Percentiles rank a stretch among this genome's conserved stretches.
Conservation (phyloP, 2,797 vertebrate genomes). For the Prunella strophiata region DNA sequence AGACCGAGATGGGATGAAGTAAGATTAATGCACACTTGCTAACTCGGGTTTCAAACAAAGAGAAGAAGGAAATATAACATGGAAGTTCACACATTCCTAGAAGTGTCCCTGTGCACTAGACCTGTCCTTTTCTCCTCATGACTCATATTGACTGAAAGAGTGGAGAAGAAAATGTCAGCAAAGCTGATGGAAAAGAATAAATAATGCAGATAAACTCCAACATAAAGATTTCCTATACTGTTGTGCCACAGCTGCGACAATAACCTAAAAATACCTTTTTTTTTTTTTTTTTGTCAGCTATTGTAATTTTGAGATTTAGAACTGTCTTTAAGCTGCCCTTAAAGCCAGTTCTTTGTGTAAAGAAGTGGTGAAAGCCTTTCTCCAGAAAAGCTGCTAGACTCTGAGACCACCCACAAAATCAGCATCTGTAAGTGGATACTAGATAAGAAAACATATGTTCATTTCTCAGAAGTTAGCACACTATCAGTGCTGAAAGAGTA, state of each 20-base stretch:
- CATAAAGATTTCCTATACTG: slow-evolving; percentile 26
- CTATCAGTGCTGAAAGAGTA: not conserved
- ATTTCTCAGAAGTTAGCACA: not conserved
- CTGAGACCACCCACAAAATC: not conserved
- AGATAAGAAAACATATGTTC: not conserved
- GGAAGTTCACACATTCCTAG: not conserved
- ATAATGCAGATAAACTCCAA: not conserved
- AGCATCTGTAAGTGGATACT: not conserved
- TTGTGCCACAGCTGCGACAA: not conserved
- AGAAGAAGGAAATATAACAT: not conserved
- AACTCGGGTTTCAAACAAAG: not conserved
- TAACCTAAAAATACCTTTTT: not conserved
- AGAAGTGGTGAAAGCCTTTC: not conserved
- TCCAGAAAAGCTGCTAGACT: not conserved
- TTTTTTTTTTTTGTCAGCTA: not conserved
- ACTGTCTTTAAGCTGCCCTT: not conserved
- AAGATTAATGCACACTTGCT: not conserved
- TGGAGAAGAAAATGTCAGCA: slow-evolving; percentile 2
- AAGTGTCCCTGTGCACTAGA: not conserved
- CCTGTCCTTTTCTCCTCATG: not conserved
- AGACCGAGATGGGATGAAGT: not conserved
- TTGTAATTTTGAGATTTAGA: not conserved
- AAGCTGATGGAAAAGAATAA: not conserved
- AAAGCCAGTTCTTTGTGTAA: not conserved
- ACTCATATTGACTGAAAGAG: not conserved